Conservation (phyloP, 53 echinoderm and acorn worm species). For the Henricia sp. region DNA sequence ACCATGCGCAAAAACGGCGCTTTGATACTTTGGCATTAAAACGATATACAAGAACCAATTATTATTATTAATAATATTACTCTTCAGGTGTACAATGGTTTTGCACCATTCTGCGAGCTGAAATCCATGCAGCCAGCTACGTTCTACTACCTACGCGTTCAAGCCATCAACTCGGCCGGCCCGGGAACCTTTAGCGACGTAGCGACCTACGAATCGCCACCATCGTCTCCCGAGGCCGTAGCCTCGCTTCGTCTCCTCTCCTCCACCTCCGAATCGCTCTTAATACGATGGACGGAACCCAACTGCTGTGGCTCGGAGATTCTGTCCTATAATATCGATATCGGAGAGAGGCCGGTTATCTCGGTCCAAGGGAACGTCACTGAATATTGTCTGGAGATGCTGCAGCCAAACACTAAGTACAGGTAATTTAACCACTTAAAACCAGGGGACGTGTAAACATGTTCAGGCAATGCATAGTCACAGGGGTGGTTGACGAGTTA, state of each 20-base stretch:
- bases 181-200: conserved; percentile 95
- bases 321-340: conserved; percentile 92
- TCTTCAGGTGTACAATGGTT: conserved; percentile 87
- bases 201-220: conserved; percentile 86
- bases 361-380: conserved; percentile 88
- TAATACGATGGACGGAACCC: conserved; percentile 94
- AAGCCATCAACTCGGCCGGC: conserved; percentile 95
- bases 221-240: conserved; percentile 95
- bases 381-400: conserved; percentile 91
- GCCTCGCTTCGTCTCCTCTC: conserved; percentile 88
- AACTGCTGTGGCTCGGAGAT: conserved; percentile 96
- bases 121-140: conserved; percentile 90
- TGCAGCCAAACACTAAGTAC: conserved; percentile 97
- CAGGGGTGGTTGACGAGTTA: too few relatives aligned
- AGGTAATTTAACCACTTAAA: conserved; percentile 79
- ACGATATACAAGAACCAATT: too few relatives aligned
- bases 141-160: conserved; percentile 97
- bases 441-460: too few relatives aligned
- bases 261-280: conserved; percentile 91
- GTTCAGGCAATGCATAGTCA: too few relatives aligned
- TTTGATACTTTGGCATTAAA: too few relatives aligned
- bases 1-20: too few relatives aligned
- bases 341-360: conserved; percentile 83
- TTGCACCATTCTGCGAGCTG: conserved; percentile 83
- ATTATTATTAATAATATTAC: too few relatives aligned